Evolutionary conservation across 2,797 vertebrate species (phyloP), one percentile per base, ranked within the genome.

Genomic region (Naso thynnoides): DNA sequence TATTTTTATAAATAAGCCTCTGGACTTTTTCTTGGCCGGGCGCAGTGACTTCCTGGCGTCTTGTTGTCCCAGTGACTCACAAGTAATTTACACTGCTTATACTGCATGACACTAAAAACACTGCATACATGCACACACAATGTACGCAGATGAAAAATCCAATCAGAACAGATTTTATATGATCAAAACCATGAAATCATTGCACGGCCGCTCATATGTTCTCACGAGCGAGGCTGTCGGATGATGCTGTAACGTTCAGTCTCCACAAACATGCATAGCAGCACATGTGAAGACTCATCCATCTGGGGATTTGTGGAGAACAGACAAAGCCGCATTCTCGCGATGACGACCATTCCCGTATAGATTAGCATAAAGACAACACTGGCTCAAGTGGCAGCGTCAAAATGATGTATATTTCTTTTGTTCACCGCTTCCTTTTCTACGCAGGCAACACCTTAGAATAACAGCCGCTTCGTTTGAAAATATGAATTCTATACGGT

Each of bases 351-450:
- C 47, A 24, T 41, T 59, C 41, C 38, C 42, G 13, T 42, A 23
- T 16, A 19, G 23, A 27, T 41, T 59, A 24, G 33, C 33, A 24
- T 39, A 19, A 49, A n/a, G 38, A 23, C 27, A n/a, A 15, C 6
- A 48, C 42, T 57, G 53, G 71, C 58, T 13, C 55, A 56, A 74
- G 44, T 24, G 16, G 27, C 19, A 27, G 5, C 16, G 52, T 69
- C 42, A 68, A 24, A 18, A 50, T 60, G 29, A 63, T 6, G 16
- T 70, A 57, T 55, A 49, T 79, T 63, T 45, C 47, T 56, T 74
- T 76, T 76, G 76, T 78, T 76, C 33, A 8, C 19, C n/a, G 56
- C 54, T 79, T 82, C 69, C 55, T 69, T 52, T 58, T 47, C 63
- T 65, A n/a, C 23, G 45, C 1, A 64, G 31, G 33, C 72, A 52